phyloP scores from a whole-genome alignment of 2,113 vertebrate species.

The Halcyon malimbica region DNA sequence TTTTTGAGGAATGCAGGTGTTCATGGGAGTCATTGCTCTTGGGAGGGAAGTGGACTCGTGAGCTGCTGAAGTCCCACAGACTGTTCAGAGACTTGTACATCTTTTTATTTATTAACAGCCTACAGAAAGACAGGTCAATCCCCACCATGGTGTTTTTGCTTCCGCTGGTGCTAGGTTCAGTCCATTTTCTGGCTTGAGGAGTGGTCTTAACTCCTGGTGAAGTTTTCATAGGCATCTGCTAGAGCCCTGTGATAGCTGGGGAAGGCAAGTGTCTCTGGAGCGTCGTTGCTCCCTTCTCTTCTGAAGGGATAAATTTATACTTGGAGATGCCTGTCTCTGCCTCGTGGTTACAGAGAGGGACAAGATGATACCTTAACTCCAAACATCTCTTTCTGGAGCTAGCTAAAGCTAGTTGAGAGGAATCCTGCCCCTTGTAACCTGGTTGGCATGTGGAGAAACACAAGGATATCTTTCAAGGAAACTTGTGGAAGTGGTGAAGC shows the following conservation, averaged over 20 bases:
- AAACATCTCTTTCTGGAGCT: not conserved
- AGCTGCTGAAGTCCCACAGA: not conserved
- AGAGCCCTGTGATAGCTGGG: not conserved
- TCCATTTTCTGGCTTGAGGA: not conserved
- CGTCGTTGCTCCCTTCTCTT: not conserved
- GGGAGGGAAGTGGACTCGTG: not conserved
- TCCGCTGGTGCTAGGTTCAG: not conserved
- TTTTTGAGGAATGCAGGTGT: not conserved
- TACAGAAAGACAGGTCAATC: not conserved
- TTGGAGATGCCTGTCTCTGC: not conserved
- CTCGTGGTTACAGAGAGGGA: not conserved
- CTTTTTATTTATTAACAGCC: not conserved
- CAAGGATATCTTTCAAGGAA: not conserved
- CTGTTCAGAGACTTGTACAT: not conserved
- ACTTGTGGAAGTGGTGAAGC: not conserved
- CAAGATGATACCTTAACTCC: not conserved
- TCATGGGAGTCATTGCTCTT: not conserved
- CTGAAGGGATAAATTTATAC: not conserved
- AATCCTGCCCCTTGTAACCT: not conserved
- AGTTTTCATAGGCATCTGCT: not conserved
- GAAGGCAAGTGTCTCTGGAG: not conserved
- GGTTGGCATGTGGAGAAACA: not conserved
- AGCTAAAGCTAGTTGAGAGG: not conserved
- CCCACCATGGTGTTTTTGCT: not conserved
- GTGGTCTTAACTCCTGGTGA: not conserved